Base-by-base conservation (phyloP, 2,797 vertebrate species). In the Premnoplex brunnescens region DNA sequence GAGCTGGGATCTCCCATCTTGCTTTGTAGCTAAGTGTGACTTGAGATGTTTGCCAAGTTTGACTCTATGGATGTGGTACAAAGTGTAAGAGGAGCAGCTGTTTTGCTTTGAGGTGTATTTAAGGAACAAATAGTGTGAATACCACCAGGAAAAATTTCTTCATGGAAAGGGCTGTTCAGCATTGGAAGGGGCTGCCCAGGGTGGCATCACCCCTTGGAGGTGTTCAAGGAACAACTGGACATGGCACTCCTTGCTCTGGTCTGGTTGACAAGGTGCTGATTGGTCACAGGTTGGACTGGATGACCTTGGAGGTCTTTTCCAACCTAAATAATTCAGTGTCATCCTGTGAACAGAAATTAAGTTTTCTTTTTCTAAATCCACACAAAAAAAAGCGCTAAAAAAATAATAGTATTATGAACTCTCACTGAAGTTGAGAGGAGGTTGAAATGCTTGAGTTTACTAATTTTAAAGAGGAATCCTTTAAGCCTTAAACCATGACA, bases 171-270 rank as follows among this genome's bases (percentile, higher is more conserved):
- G 13, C 7, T 41, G 15, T 21, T 46, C 34, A 66, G 30, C 26
- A 7, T 32, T 41, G 30, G 39, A 78, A 72, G 9, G 3, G 13
- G 30, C 19, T 54, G 30, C 16, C 13, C 34, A n/a, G 39, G 39
- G 36, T 36, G 39, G 52, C 24, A 0, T 15, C 59, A 72, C 0
- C 4, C 26, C 27, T 59, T 59, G 22, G 26, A 54, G 30, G 7
- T 48, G 16, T 17, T 14, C 52, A 43, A 13, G 32, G 27, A 41
- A 34, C 4, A 12, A 9, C 27, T 15, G 52, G 59, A 54, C 0
- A 0, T n/a, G 52, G 16, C 39, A 54, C 52, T 60, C 22, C 43
- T 34, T 15, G 52, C 54, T 48, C 12, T 73, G 67, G 22, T 0
- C 52, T 54, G 30, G 22, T 3, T 73, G 46, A 28, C 39, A 73